These are phyloP conservation scores for Chrysaora quinquecirrha DNA, from an alignment of 30 jellyfish, hydroid and myxozoan genomes.

Conservation along the genomic window DNA sequence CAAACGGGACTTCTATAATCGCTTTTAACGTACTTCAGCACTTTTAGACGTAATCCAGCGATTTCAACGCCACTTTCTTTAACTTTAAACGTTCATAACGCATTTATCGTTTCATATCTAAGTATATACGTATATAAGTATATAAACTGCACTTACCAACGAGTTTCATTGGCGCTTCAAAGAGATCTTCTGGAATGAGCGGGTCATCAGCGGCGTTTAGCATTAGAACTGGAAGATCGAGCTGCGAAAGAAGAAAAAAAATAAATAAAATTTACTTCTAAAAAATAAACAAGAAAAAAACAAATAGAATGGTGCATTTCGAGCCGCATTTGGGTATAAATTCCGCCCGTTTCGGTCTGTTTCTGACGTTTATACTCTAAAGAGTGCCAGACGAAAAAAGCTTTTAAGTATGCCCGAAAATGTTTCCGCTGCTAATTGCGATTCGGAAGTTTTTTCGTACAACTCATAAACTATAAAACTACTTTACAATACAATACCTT, in stretches of 20 bases:
- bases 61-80: too few relatives aligned
- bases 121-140: too few relatives aligned
- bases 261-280: background rate
- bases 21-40: too few relatives aligned
- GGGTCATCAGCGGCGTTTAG: constrained; percentile 96
- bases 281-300: background rate
- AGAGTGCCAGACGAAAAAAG: background rate
- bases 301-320: background rate
- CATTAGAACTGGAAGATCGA: constrained; percentile 71
- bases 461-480: background rate
- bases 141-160: constrained; percentile 95
- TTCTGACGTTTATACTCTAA: too few relatives aligned
- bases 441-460: background rate
- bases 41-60: too few relatives aligned
- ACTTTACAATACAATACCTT: constrained; percentile 19
- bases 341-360: too few relatives aligned
- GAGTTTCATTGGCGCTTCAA: constrained; percentile 72
- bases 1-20: too few relatives aligned
- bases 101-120: too few relatives aligned
- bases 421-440: too few relatives aligned
- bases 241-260: constrained; percentile 38
- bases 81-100: too few relatives aligned
- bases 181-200: constrained; percentile 78
- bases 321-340: too few relatives aligned
- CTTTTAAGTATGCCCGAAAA: background rate